Conservation (phyloP, 2,113 vertebrate genomes). For the Anolis sagrei region DNA sequence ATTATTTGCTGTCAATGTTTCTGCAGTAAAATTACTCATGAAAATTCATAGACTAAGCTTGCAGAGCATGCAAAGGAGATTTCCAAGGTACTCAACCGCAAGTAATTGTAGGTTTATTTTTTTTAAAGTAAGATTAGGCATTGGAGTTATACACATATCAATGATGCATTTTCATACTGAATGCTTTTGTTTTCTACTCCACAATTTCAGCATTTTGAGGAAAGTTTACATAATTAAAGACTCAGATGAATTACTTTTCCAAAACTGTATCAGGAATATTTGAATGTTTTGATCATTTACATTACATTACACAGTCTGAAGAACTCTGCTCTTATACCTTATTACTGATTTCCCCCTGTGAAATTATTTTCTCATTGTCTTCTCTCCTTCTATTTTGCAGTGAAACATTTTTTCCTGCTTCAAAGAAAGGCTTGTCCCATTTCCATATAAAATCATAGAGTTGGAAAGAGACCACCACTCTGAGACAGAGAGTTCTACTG, state of each 20-base stretch:
- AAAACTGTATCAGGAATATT: background rate
- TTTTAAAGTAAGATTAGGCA: background rate
- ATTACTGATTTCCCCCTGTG: background rate
- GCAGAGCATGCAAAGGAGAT: background rate
- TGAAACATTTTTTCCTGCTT: background rate
- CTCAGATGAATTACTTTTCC: background rate
- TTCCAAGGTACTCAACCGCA: constrained; percentile 41
- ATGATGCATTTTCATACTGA: constrained; percentile 12
- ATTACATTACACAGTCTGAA: background rate
- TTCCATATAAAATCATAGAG: background rate
- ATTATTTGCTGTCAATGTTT: constrained; percentile 34
- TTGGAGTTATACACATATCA: background rate
- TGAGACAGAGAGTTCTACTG: too few species aligned
- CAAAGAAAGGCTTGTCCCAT: background rate
- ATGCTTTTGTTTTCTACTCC: background rate
- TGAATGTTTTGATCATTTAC: background rate
- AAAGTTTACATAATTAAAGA: background rate
- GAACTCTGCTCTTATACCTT: background rate
- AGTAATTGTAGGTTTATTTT: constrained; percentile 24
- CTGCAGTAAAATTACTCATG: constrained; percentile 23
- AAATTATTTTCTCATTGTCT: background rate
- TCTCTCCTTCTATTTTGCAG: background rate
- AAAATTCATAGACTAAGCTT: constrained; percentile 28
- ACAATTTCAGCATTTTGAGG: background rate
- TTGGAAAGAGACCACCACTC: too few species aligned